phyloP scores from a whole-genome alignment of 2,113 vertebrate species.

The Oreochromis spilurus region DNA sequence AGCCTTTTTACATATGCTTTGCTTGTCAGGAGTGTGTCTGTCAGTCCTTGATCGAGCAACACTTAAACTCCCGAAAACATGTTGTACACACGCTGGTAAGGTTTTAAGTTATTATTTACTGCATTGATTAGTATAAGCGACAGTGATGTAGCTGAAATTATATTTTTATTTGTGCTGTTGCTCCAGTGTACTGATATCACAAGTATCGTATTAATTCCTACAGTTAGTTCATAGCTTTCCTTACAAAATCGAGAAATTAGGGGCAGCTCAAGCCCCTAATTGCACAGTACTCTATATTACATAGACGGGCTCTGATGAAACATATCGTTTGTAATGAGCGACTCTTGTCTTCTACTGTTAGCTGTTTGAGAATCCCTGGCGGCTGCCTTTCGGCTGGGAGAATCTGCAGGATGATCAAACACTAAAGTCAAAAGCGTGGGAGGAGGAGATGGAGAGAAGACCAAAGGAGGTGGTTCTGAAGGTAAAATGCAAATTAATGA shows the following conservation, averaged over 20 bases:
- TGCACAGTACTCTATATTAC: not conserved
- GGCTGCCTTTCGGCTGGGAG: conserved; percentile 51
- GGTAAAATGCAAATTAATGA: conserved; percentile 11
- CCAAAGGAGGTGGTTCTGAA: not conserved
- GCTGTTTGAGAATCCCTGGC: conserved; percentile 49
- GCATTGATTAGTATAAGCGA: not conserved
- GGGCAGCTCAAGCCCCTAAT: not conserved
- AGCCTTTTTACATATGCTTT: conserved; percentile 41
- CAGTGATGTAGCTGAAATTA: not conserved
- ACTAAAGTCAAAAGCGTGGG: not conserved
- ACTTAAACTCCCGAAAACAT: conserved; percentile 39
- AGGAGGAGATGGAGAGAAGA: conserved; percentile 23
- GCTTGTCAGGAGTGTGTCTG: conserved; percentile 37
- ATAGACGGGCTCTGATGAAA: not conserved
- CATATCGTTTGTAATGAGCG: not conserved
- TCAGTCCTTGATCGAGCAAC: not conserved
- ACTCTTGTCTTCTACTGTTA: not conserved
- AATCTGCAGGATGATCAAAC: not conserved
- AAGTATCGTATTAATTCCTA: not conserved
- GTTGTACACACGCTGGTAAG: conserved; percentile 41
- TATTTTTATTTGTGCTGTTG: not conserved
- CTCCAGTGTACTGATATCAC: not conserved
- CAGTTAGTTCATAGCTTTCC: not conserved
- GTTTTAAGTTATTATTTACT: not conserved
- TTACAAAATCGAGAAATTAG: not conserved